Conservation (phyloP, 2,797 vertebrate species). For the Dendrocincla fuliginosa region DNA sequence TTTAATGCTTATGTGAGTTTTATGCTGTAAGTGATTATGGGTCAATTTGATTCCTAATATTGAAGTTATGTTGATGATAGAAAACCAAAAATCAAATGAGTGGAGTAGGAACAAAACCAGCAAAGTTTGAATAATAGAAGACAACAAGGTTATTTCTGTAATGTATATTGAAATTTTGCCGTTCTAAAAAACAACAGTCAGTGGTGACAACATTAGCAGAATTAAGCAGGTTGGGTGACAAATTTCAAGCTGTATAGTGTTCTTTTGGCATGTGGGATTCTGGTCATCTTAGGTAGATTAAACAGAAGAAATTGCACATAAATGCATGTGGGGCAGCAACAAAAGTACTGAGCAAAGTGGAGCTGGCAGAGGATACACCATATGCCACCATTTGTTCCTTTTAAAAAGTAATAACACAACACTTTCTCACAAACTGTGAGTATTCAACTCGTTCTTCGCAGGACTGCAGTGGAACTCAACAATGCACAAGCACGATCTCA, state of each 20-base stretch:
- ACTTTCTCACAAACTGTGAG: constrained; percentile 9
- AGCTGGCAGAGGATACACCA: not conserved
- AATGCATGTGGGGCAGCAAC: not conserved
- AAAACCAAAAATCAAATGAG: not conserved
- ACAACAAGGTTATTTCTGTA: not conserved
- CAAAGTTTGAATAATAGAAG: not conserved
- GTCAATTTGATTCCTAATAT: not conserved
- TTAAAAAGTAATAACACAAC: constrained; percentile 5
- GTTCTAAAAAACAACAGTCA: not conserved
- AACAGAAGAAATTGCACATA: not conserved
- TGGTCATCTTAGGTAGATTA: not conserved
- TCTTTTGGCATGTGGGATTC: not conserved
- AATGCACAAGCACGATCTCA: not conserved
- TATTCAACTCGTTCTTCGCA: constrained; percentile 3
- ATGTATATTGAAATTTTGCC: not conserved
- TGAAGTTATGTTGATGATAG: not conserved
- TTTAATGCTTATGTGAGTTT: not conserved
- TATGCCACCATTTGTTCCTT: not conserved
- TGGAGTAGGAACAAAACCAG: not conserved
- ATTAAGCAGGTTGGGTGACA: not conserved
- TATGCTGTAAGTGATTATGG: not conserved
- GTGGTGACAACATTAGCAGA: not conserved
- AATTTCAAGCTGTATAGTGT: not conserved
- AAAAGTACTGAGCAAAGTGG: not conserved
- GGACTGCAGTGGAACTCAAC: not conserved